phyloP scores from a whole-genome alignment of 2,888 invertebrate genomes.

The Eupithecia inturbata region DNA sequence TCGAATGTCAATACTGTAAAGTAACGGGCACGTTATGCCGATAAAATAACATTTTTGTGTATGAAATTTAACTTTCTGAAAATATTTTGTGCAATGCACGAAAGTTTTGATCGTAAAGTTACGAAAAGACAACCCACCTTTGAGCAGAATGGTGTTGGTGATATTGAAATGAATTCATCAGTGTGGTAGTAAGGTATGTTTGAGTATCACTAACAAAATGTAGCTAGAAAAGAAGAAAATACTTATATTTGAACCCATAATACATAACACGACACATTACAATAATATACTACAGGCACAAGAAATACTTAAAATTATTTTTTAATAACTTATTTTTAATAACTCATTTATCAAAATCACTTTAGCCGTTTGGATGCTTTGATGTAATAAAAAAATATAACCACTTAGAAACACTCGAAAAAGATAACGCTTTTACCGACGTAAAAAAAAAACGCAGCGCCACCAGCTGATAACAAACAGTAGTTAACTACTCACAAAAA shows the following conservation, averaged over 20 bases:
- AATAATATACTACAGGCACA: too few relatives aligned
- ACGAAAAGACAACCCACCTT: background rate
- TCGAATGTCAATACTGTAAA: slow-evolving; percentile 7
- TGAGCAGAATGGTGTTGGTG: background rate
- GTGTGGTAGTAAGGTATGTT: too few relatives aligned
- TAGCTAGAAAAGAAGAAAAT: too few relatives aligned
- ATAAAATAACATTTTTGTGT: background rate
- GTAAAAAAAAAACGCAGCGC: too few relatives aligned
- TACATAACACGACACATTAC: too few relatives aligned
- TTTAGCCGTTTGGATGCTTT: background rate
- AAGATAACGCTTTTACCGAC: too few relatives aligned
- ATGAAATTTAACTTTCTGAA: background rate
- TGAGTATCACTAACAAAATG: too few relatives aligned
- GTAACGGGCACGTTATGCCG: slow-evolving; percentile 5
- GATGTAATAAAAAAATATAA: background rate
- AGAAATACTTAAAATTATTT: too few relatives aligned
- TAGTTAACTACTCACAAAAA: slow-evolving; percentile 1
- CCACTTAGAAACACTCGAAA: background rate
- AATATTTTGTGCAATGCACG: background rate
- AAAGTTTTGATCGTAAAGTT: background rate
- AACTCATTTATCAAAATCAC: background rate
- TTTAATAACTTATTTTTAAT: too few relatives aligned
- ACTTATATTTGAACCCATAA: too few relatives aligned
- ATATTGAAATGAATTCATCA: background rate
- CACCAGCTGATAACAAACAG: background rate